phyloP scores from a whole-genome alignment of 2,113 vertebrate species.

The Centrocercus urophasianus region DNA sequence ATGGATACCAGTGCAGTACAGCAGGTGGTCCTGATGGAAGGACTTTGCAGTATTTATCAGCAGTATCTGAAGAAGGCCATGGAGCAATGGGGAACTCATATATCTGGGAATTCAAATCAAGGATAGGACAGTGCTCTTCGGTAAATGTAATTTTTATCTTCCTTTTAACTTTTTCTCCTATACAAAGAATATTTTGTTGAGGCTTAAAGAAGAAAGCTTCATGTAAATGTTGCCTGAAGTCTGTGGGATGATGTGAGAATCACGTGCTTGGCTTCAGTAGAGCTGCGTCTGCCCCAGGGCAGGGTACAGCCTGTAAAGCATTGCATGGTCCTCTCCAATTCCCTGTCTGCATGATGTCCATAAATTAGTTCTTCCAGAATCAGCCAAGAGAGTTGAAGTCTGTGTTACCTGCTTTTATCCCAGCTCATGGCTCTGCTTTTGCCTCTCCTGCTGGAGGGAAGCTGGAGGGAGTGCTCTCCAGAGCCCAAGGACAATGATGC shows the following conservation, averaged over 20 bases:
- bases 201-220: neutral
- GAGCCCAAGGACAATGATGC: fast-evolving
- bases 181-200: neutral
- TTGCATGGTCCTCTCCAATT: neutral
- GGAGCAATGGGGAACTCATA: neutral
- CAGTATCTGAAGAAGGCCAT: neutral
- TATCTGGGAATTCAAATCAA: neutral
- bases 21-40: neutral
- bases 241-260: neutral
- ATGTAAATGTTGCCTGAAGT: neutral
- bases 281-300: neutral
- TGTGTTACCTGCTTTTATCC: neutral
- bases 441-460: neutral
- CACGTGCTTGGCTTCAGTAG: neutral
- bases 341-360: neutral
- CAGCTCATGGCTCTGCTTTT: neutral
- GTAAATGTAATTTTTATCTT: neutral
- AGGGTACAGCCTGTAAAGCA: neutral
- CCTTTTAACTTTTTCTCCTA: neutral
- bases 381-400: neutral
- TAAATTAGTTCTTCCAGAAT: neutral
- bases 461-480: neutral
- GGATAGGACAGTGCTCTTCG: neutral
- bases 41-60: neutral
- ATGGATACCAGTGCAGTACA: no score